Conservation (phyloP, 2,113 vertebrate species). For the Phrynosoma blainvillii region DNA sequence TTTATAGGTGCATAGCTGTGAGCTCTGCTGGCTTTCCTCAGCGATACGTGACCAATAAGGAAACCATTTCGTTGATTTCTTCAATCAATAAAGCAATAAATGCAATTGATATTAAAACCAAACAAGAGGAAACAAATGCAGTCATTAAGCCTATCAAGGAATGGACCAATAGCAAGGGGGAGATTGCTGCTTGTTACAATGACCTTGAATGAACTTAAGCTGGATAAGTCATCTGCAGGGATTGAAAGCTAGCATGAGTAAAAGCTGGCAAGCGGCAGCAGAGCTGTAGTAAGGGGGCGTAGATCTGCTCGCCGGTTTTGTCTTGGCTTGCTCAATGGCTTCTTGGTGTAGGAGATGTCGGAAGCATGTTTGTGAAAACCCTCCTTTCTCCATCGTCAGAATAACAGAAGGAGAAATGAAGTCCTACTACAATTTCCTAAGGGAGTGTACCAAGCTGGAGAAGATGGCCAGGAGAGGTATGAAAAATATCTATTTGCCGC, state of each 20-base stretch:
- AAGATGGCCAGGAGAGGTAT: conserved; percentile 79
- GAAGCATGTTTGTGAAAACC: conserved; percentile 62
- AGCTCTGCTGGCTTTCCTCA: conserved; percentile 34
- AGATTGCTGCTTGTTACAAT: conserved; percentile 59
- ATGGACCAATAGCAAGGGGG: conserved; percentile 65
- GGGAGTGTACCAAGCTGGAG: conserved; percentile 78
- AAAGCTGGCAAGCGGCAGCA: conserved; percentile 50
- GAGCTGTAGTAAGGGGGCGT: conserved; percentile 12
- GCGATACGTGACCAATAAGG: conserved; percentile 67
- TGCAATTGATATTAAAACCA: conserved; percentile 62
- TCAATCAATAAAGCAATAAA: conserved; percentile 47
- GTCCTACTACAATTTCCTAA: conserved; percentile 84
- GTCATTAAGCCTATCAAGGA: conserved; percentile 71
- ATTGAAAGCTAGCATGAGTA: conserved; percentile 54
- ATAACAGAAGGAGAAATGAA: conserved; percentile 91
- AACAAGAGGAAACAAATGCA: conserved; percentile 57
- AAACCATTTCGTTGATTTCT: conserved; percentile 57
- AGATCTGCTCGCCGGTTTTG: conserved; percentile 22
- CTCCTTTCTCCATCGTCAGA: conserved; percentile 78
- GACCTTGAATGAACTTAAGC: conserved; percentile 78
- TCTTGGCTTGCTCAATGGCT: conserved; percentile 58
- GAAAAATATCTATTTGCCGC: conserved; percentile 32
- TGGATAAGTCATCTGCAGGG: conserved; percentile 74
- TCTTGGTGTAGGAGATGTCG: conserved; percentile 74
- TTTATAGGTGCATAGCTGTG: conserved; percentile 28